Conservation (phyloP, 2,888 invertebrate species). For the Xylota sylvarum region DNA sequence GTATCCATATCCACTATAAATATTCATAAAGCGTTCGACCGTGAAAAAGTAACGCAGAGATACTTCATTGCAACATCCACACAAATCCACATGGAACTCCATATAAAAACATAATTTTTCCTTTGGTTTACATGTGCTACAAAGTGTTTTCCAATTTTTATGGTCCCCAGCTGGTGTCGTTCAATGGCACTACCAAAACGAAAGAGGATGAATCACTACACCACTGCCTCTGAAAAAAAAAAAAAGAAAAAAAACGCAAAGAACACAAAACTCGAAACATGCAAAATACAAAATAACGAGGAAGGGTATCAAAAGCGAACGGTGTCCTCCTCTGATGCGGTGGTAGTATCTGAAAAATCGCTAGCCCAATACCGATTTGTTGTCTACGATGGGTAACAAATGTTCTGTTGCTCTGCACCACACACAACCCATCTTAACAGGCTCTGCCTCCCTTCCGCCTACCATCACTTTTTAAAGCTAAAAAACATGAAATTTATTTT, state of each 20-base stretch:
- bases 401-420: slow-evolving; percentile 66
- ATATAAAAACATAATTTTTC: slow-evolving; percentile 65
- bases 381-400: slow-evolving; percentile 73
- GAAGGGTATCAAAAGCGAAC: slow-evolving; percentile 70
- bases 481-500: slow-evolving; percentile 71
- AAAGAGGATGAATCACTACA: slow-evolving; percentile 63
- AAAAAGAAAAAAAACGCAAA: slow-evolving; percentile 11
- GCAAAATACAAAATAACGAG: slow-evolving; percentile 77
- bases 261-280: slow-evolving; percentile 55
- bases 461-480: slow-evolving; percentile 36
- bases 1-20: slow-evolving; percentile 49
- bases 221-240: background rate
- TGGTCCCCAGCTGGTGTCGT: slow-evolving; percentile 69
- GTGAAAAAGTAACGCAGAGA: slow-evolving; percentile 60
- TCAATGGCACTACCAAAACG: slow-evolving; percentile 58
- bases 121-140: slow-evolving; percentile 72
- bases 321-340: slow-evolving; percentile 64
- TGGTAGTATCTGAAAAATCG: slow-evolving; percentile 72
- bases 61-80: slow-evolving; percentile 53
- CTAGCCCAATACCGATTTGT: slow-evolving; percentile 74
- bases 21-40: slow-evolving; percentile 68
- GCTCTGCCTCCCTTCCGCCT: slow-evolving; percentile 1
- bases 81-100: slow-evolving; percentile 38
- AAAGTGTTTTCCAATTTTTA: slow-evolving; percentile 77
- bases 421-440: slow-evolving; percentile 41